These are phyloP conservation scores for Nebria salina DNA, from an alignment of 2,888 invertebrate species.

Conservation along the genomic window DNA sequence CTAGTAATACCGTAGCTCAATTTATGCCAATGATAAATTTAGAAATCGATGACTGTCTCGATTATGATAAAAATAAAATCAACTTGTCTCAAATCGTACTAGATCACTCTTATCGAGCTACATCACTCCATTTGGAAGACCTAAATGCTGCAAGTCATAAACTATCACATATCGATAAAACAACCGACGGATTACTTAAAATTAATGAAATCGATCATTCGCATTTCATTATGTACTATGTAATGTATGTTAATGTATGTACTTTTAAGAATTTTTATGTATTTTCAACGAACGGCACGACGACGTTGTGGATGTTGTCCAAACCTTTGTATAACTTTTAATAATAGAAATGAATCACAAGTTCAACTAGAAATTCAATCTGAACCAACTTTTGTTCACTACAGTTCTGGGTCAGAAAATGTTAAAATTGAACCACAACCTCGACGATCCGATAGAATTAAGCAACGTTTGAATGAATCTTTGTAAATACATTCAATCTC, in stretches of 20 bases:
- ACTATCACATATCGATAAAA: slow-evolving; percentile 4
- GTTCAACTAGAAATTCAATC: not conserved
- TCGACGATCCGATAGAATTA: slow-evolving; percentile 5
- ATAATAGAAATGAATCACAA: not conserved
- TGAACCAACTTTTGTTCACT: not conserved
- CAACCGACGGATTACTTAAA: not conserved
- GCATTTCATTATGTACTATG: not conserved
- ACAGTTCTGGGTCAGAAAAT: not conserved
- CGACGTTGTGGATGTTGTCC: not conserved
- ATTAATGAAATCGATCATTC: not conserved
- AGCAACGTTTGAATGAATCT: not conserved
- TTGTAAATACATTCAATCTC: not conserved
- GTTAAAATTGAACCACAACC: not conserved
- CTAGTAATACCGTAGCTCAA: not conserved
- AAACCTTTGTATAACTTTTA: slow-evolving; percentile 6
- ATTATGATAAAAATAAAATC: not conserved
- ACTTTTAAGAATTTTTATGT: not conserved
- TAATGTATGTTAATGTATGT: not conserved
- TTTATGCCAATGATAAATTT: not conserved
- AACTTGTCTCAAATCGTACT: not conserved
- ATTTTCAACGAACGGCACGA: not conserved
- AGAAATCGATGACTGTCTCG: not conserved
- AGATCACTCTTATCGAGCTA: not conserved
- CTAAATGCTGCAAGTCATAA: slow-evolving; percentile 11
- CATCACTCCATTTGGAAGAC: slow-evolving; percentile 2